These are phyloP conservation scores for Heliocidaris tuberculata DNA, from an alignment of 35 echinoderm and acorn worm genomes.

Conservation along the genomic window DNA sequence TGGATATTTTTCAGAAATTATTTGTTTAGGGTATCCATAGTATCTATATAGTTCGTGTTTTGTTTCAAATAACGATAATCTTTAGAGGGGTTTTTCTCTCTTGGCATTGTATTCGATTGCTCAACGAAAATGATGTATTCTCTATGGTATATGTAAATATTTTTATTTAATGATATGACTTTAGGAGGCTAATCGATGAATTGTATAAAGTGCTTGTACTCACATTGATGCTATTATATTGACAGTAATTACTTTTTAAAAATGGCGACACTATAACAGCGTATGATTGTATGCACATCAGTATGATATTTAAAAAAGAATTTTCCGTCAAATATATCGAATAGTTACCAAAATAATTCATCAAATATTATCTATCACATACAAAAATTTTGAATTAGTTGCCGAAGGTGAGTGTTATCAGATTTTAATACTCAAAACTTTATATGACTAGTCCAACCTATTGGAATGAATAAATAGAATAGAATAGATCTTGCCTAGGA, in stretches of 20 bases:
- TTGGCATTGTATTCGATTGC: neutral
- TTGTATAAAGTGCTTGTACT: constrained; percentile 12
- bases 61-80: neutral
- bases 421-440: too few species aligned
- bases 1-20: neutral
- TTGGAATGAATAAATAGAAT: too few species aligned
- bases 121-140: neutral
- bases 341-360: too few species aligned
- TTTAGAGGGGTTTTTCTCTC: neutral
- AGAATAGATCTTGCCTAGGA: too few species aligned
- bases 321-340: neutral
- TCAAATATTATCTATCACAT: too few species aligned
- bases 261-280: neutral
- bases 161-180: constrained; percentile 2
- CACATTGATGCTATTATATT: neutral
- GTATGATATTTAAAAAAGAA: too few species aligned
- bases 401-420: too few species aligned
- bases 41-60: neutral
- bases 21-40: neutral
- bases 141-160: constrained; percentile 13
- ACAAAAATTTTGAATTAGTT: too few species aligned
- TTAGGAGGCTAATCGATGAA: neutral
- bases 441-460: too few species aligned
- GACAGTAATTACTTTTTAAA: neutral
- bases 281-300: neutral